Base-by-base conservation (phyloP, 2,888 invertebrate genomes). In the Megaustenia siamemsis region DNA sequence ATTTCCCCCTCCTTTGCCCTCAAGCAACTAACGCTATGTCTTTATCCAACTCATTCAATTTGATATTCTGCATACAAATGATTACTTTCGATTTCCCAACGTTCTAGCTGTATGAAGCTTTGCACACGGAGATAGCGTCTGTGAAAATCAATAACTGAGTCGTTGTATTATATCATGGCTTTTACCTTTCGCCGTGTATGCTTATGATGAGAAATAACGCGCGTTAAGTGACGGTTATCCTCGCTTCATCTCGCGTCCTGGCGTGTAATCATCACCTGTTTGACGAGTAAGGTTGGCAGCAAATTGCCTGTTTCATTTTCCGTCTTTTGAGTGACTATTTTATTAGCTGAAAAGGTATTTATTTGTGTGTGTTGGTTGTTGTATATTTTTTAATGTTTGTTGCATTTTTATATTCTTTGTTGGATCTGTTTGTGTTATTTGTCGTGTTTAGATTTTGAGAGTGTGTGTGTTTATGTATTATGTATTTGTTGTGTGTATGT, bases 61-160 rank as follows among this genome's bases (percentile, higher is more conserved):
- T 73, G 5, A 49, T 49, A 49, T 49, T 73, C 49, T 49, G 73
- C 73, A 73, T 49, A 73, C 73, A 73, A 73, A 73, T 66, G 66
- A 71, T 49, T 75, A 49, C 66, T 66, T 66, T 63, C 83, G 63
- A 73, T 60, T 73, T 45, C 53, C 71, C 63, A 45, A 71, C 81
- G 45, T 53, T 35, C 53, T 35, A 35, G 56, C 60, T 28, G 15
- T 18, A 40, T 24, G 24, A 35, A 15, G 10, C 40, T 35, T n/a
- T 60, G 10, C 40, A 56, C 60, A 60, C 4, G 28, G n/a, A 32
- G 56, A 56, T 60, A 77, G 60, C 60, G 40, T 45, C 56, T 60
- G 60, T 77, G 18, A 21, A 40, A 60, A 77, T 77, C 77, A 18
- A 77, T 77, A 77, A 24, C 38, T 35, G 18, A 77, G 35, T 77